phyloP scores from a whole-genome alignment of 2,797 vertebrate genomes.

The Thunnus albacares region DNA sequence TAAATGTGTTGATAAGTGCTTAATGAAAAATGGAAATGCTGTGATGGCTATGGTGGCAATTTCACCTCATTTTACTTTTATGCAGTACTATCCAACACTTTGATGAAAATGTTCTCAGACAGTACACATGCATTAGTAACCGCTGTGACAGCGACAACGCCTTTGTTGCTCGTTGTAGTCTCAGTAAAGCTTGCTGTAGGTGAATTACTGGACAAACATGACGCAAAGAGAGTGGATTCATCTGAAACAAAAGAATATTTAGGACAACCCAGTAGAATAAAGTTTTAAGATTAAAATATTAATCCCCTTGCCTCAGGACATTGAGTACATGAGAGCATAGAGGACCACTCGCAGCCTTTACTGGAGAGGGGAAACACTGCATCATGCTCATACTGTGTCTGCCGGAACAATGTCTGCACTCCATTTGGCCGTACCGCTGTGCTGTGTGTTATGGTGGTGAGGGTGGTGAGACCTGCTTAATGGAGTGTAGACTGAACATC shows the following conservation, averaged over 20 bases:
- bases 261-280: background rate
- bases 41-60: background rate
- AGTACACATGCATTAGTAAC: conserved; percentile 33
- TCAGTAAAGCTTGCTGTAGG: background rate
- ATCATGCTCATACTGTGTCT: background rate
- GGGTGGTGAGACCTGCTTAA: conserved; percentile 17
- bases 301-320: conserved; percentile 32
- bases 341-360: background rate
- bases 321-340: background rate
- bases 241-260: conserved; percentile 4
- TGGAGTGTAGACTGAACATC: conserved; percentile 9
- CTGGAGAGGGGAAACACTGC: background rate
- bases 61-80: conserved; percentile 26
- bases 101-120: conserved; percentile 34
- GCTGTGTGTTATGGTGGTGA: conserved; percentile 7
- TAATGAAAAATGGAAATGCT: conserved; percentile 31
- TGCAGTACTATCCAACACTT: background rate
- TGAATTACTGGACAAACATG: conserved; percentile 15
- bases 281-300: conserved; percentile 39
- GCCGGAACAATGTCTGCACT: background rate
- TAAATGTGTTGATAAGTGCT: conserved; percentile 27
- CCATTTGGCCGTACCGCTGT: background rate
- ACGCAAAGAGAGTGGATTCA: conserved; percentile 8
- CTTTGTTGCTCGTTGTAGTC: background rate
- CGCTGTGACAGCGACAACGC: conserved; percentile 4